Evolutionary conservation across 1,140 invertebrate genomes (phyloP), one percentile per base, ranked within the genome.

Genomic region (Bombus cullumanus): DNA sequence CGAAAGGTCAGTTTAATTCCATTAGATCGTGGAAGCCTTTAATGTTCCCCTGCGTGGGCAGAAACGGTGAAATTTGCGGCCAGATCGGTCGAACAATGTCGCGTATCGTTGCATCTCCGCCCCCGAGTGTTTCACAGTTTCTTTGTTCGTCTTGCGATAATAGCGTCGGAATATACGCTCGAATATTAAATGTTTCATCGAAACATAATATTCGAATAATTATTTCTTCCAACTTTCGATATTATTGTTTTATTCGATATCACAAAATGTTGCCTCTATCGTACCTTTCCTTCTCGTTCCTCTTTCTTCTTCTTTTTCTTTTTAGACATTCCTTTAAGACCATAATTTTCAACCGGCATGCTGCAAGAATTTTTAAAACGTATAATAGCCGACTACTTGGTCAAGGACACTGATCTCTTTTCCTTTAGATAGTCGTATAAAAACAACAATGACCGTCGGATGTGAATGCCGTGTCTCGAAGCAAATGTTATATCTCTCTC

Each of bases 21-120:
- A 78, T 83, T 83, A 83, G 74, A 83, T 68, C 74, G 47, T 83
- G 47, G 82, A 83, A 83, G 47, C 82, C 64, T 78, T 31, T 83
- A 83, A 83, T 43, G 74, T 41, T 57, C 37, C 13, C 1, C 12
- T 31, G 82, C 47, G 82, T 78, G 74, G 82, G 82, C 64, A 41
- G 82, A 78, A 78, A 39, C 28, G 64, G 39, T 57, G 62, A 78
- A 83, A 83, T 83, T 83, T 53, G 82, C 82, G 64, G 73, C 4
- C 73, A 28, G 74, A 57, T 83, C 73, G 73, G 43, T 83, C 22
- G 57, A 78, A 78, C 75, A 78, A 62, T 64, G 75, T 78, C 75
- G 75, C 75, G 75, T 78, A 78, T 78, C 75, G 18, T 74, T 74
- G n/a, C 80, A 62, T 77, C 73, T 83, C 25, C 81, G 72, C 59